Evolutionary conservation across 2,888 invertebrate genomes (phyloP).

Genomic region (Deroplatys truncata): DNA sequence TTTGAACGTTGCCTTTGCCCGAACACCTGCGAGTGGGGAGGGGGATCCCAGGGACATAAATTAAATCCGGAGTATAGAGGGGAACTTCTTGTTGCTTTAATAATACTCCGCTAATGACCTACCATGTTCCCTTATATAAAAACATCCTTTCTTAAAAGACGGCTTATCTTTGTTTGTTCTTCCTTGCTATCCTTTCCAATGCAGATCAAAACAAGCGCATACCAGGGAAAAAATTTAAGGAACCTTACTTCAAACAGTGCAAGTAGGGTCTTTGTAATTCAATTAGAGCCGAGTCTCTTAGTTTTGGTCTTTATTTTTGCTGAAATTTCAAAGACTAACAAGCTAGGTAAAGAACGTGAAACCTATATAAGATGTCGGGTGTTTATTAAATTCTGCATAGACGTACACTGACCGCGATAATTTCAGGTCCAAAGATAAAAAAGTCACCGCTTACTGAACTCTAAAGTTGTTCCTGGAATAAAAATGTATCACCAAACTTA

Average conservation of each 20-base stretch:
- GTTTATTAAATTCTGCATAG: no score
- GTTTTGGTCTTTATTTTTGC: neutral
- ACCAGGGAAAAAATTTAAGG: neutral
- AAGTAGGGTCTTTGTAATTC: neutral
- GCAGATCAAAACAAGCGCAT: neutral
- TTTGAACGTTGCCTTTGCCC: no score
- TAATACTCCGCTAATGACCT: neutral
- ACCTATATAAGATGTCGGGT: no score
- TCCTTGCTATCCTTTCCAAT: neutral
- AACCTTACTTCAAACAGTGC: neutral
- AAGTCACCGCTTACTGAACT: no score
- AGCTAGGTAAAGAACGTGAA: no score
- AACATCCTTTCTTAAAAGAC: neutral
- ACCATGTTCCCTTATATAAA: neutral
- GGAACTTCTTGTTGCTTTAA: neutral
- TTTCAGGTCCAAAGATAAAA: no score
- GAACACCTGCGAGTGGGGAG: neutral
- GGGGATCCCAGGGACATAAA: neutral
- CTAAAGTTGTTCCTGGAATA: no score
- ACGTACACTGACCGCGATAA: no score
- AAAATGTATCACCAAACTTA: no score
- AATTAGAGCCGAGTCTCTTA: neutral
- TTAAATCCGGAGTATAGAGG: neutral
- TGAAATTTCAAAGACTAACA: neutral
- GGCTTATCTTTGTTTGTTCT: neutral